These are phyloP conservation scores for Drosophila chauvacae DNA, from an alignment of 1,140 invertebrate genomes.

Conservation along the genomic window DNA sequence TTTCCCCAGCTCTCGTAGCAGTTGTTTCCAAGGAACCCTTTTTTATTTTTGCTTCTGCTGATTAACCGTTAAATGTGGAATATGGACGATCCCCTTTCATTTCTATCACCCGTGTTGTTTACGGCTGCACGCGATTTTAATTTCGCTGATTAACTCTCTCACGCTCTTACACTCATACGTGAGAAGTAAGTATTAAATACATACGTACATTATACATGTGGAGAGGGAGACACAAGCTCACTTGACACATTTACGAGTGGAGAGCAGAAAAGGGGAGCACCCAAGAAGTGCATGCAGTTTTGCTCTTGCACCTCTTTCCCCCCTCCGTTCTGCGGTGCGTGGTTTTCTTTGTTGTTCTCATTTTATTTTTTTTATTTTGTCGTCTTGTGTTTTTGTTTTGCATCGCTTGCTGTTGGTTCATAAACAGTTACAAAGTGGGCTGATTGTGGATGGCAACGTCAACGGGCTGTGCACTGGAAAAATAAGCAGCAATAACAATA, in stretches of 20 bases:
- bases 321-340: slow-evolving; percentile 33
- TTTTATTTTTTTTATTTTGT: slow-evolving; percentile 37
- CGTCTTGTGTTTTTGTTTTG: slow-evolving; percentile 58
- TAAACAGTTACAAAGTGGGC: slow-evolving; percentile 68
- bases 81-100: slow-evolving; percentile 37
- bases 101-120: slow-evolving; percentile 43
- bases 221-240: slow-evolving; percentile 28
- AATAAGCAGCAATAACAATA: slow-evolving; percentile 63
- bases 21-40: slow-evolving; percentile 63
- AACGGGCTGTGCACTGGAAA: slow-evolving; percentile 68
- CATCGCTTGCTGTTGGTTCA: slow-evolving; percentile 67
- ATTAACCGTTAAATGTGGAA: slow-evolving; percentile 62
- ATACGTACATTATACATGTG: not conserved
- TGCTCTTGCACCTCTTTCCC: slow-evolving; percentile 5
- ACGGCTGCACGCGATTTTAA: slow-evolving; percentile 62
- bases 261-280: slow-evolving; percentile 45
- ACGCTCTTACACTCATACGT: slow-evolving; percentile 32
- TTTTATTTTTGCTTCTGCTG: slow-evolving; percentile 44
- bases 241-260: slow-evolving; percentile 61
- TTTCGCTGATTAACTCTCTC: slow-evolving; percentile 53
- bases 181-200: not conserved
- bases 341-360: slow-evolving; percentile 50
- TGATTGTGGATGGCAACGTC: slow-evolving; percentile 72
- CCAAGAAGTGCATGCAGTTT: slow-evolving; percentile 48
- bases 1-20: slow-evolving; percentile 26